phyloP scores from a whole-genome alignment of 2,113 vertebrate species.

The Anseranas semipalmata region DNA sequence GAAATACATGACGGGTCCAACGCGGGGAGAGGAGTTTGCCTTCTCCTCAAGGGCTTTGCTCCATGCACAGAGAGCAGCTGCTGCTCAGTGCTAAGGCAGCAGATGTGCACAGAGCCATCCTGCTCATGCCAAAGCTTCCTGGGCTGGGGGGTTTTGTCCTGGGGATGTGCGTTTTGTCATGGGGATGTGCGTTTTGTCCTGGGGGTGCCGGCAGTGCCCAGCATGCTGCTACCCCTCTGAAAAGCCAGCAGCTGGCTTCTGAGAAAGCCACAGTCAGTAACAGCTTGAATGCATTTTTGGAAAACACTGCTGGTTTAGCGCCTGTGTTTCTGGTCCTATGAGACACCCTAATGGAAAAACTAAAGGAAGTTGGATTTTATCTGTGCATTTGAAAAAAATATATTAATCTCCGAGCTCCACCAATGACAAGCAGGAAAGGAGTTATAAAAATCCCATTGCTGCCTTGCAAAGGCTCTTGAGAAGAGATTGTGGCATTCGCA shows the following conservation, averaged over 20 bases:
- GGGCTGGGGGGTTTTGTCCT: accelerated
- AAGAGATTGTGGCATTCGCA: accelerated
- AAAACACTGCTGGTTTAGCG: neutral
- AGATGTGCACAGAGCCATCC: neutral
- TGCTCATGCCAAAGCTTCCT: neutral
- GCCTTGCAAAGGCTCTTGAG: neutral
- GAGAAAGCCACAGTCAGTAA: neutral
- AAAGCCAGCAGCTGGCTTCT: neutral
- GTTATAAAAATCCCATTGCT: neutral
- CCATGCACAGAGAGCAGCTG: neutral
- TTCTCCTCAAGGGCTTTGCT: neutral
- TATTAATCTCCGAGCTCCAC: neutral
- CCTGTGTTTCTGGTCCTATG: neutral
- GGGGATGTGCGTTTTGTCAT: neutral
- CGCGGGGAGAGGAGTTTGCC: accelerated
- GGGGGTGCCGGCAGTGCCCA: neutral
- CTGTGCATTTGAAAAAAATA: neutral
- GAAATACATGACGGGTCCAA: accelerated
- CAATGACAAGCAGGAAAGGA: neutral
- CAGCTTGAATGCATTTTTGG: neutral
- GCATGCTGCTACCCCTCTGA: neutral
- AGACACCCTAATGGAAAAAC: neutral
- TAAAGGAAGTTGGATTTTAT: neutral
- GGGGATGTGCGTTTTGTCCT: neutral
- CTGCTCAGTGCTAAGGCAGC: neutral